Evolutionary conservation across 2,888 invertebrate genomes (phyloP), one percentile per base, ranked within the genome.

Genomic region (Gerris lacustris): DNA sequence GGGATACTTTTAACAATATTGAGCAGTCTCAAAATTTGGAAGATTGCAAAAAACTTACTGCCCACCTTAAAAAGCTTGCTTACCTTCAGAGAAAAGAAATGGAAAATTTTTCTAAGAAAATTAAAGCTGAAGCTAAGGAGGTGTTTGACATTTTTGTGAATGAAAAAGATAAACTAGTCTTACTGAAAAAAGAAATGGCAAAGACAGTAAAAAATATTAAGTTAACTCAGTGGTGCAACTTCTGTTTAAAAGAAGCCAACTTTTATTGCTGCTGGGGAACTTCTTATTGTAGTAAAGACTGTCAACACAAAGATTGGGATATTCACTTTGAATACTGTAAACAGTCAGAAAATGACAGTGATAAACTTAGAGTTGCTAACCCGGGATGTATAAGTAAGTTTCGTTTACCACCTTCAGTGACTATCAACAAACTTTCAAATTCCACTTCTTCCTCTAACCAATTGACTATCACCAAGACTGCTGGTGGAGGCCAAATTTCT

Each of bases 251-350:
- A 76, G 95, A 95, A 80, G 93, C 96, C 0, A 87, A 90, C 76
- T 92, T 93, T 80, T 94, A 94, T 81, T 96, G 96, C 79, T 96
- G 96, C 79, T 96, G 96, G 95, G 96, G 95, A 82, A 95, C 95
- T 0, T 88, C 93, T 69, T 96, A 96, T 81, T 96, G 96, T 81
- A 91, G 92, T 82, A 90, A 90, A 79, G 85, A 88, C 2, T 96
- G 96, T 77, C 95, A 95, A 55, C 55, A 11, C 55, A 55, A 55
- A 15, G 81, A 80, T 80, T 55, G 55, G 55, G 55, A 55, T 55
- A 55, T 11, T 11, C 55, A 55, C 15, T 55, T 55, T 55, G 55
- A 55, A 55, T 55, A 11, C 15, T 55, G 55, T 15, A 55, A 55
- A 55, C 55, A 55, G 15, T 55, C 55, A 2, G 55, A 55, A 11